Evolutionary conservation across 2,113 vertebrate species (phyloP), one percentile per base, ranked within the genome.

Genomic region (Catharus minimus): DNA sequence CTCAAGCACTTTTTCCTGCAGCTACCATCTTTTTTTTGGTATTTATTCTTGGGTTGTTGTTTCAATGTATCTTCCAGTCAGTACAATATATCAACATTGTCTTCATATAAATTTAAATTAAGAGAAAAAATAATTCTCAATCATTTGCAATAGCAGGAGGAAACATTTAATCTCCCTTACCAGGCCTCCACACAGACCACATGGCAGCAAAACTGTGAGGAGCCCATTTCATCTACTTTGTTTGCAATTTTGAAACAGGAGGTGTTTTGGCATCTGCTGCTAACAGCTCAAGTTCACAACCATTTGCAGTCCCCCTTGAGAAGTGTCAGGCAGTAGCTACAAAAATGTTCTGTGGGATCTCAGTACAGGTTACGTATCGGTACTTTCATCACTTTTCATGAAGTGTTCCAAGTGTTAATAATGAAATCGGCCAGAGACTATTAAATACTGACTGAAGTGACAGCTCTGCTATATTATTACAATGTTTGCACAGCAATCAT

Each of bases 391-490:
- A 58, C 69, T 87, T 93, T 36, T 76, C 65, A 72, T 62, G 19
- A 90, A 90, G 69, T 53, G 44, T 80, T 95, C 62, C 50, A 86
- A 92, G 74, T 69, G 88, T 90, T 92, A 94, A 87, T 94, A 96
- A 95, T 33, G 13, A 90, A 93, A 89, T 78, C 1, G n/a, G 75
- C 75, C 93, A 91, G 68, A 94, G 82, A 88, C 92, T 94, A 90
- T 93, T 94, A 96, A 95, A 94, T 44, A 91, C 67, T 47, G 39
- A 83, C 84, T 89, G 67, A 93, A 95, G 82, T 79, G 86, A 95
- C 89, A 94, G 86, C 64, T 73, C 39, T 73, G 77, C 71, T 92
- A 17, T 56, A 87, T 84, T 92, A 95, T 89, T 89, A 78, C 39
- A 73, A 73, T 74, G 60, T 94, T 95, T 94, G 78, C 92, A 95